Conservation (phyloP, 2,113 vertebrate genomes). For the Hyla sarda region DNA sequence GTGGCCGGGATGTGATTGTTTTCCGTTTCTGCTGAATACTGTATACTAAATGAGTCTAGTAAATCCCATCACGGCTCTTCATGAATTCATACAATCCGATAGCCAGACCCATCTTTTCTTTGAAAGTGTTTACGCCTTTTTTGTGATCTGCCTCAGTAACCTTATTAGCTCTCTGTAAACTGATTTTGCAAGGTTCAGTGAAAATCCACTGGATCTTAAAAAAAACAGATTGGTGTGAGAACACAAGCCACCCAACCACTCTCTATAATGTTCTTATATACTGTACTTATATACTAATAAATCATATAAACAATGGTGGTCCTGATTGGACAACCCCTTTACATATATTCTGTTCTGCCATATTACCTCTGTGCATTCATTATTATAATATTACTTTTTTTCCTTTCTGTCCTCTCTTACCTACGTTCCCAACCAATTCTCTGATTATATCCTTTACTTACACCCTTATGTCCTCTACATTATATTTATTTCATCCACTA, state of each 20-base stretch:
- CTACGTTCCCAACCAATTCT: background rate
- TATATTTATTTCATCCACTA: background rate
- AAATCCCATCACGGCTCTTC: background rate
- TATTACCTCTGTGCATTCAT: too few relatives aligned
- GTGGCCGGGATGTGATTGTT: slow-evolving; percentile 1
- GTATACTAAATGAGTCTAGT: slow-evolving; percentile 25
- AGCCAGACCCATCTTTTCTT: background rate
- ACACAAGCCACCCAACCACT: background rate
- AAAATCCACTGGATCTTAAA: background rate
- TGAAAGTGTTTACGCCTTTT: background rate
- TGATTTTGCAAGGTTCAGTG: background rate
- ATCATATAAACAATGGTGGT: background rate
- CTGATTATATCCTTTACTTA: too few relatives aligned
- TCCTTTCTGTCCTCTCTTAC: background rate
- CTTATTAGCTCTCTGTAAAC: background rate
- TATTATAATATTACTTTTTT: too few relatives aligned
- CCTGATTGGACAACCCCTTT: background rate
- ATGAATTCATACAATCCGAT: background rate
- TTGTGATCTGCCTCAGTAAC: background rate
- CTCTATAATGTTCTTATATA: background rate
- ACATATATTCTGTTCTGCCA: background rate
- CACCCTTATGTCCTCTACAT: background rate
- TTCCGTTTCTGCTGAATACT: slow-evolving; percentile 12
- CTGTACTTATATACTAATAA: background rate
- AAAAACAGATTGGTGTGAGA: background rate